Base-by-base conservation (phyloP, 2,797 vertebrate species). In the Hypotaenidia philippensis region DNA sequence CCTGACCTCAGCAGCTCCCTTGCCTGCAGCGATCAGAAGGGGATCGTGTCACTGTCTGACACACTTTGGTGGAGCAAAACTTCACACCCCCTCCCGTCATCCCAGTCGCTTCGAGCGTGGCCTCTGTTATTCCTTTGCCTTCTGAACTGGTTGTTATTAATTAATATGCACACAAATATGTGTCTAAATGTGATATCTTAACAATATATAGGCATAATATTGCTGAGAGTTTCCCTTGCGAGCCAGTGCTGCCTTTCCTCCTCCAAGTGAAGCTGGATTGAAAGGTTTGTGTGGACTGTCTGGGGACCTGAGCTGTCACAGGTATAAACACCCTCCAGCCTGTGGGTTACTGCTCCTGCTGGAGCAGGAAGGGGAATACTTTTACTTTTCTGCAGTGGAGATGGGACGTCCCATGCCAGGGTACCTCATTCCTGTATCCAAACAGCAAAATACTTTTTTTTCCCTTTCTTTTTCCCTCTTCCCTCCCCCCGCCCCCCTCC, bases 31-130 rank as follows among this genome's bases (percentile, higher is more conserved):
- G 14, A 41, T 41, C 40, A 41, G 40, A 41, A 41, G 40, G 25
- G 8, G 41, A 47, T 34, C 36, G 16, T 70, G 26, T 63, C 21
- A 5, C 50, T 15, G 15, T 34, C 29, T 16, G 22, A 15, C 4
- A 14, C 19, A 11, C 12, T 3, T 18, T 3, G 49, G 13, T 38
- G 50, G 47, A 50, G 29, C 1, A 23, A 83, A 10, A 49, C 34
- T 56, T 40, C 49, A 17, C 3, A 9, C 18, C 13, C 9, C 13
- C 89, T 40, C 45, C 29, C 21, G 13, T 11, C 6, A n/a, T 5
- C 7, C 9, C 22, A 20, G 10, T 60, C 25, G 15, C 26, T 57
- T 50, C 0, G 1, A 9, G 18, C 11, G 45, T 13, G 22, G 50
- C 76, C 56, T 41, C 56, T 38, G 0, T 38, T 41, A 21, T 50